Evolutionary conservation across 1,140 invertebrate genomes (phyloP), one percentile per base, ranked within the genome.

Genomic region (Globodera rostochiensis): DNA sequence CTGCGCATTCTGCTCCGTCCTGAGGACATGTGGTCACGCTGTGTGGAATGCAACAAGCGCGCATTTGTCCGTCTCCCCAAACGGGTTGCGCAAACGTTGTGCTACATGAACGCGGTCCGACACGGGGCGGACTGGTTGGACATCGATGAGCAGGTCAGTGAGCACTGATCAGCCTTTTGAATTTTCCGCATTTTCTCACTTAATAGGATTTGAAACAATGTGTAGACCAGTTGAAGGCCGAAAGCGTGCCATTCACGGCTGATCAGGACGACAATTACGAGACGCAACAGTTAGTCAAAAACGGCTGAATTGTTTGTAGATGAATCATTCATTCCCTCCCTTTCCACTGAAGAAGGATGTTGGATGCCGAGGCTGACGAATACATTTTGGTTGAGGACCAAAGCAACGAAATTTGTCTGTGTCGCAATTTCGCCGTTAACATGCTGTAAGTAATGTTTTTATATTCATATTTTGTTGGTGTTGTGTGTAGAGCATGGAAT

Each of bases 21-120:
- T 13, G 83, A 45, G n/a, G 82, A 84, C 71, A 46, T 83, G 46
- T 78, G 57, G 47, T 83, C 82, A 13, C 69, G 82, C 25, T 83
- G 82, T 84, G 66, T 77, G 11, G 74, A 83, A 45, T 83, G 80
- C n/a, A 83, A 83, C 74, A 53, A 67, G 19, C 50, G 82, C 9
- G 45, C 81, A 46, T 83, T 83, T 25, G 81, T 82, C 19, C 81
- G 36, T 19, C 47, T 81, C 13, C 77, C 81, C 8, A 60, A 25
- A 36, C 80, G 70, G 45, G 47, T 83, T 25, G 73, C 77, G 45
- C 46, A 74, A 46, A 21, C 60, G 9, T 79, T 82, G 53, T 82
- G 67, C 45, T 71, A 50, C 47, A 82, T 82, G 50, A 83, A 71
- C 50, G 80, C 79, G 8, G 74, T 79, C 21, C 19, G 71, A 15